Conservation (phyloP, 2,113 vertebrate genomes). For the Scophthalmus maximus region DNA sequence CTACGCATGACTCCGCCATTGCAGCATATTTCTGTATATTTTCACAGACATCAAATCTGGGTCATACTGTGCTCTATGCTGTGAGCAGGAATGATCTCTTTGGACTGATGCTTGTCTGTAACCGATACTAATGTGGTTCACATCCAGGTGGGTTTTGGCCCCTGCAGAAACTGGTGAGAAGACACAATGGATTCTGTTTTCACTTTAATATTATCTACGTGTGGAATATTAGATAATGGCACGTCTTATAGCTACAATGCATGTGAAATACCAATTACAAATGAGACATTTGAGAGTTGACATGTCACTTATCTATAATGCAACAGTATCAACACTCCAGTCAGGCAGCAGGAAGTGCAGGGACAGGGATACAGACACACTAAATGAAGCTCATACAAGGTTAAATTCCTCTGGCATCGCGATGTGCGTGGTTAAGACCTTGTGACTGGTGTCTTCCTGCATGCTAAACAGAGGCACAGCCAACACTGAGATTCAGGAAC, state of each 20-base stretch:
- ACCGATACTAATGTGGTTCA: not conserved
- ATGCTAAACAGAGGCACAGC: constrained; percentile 34
- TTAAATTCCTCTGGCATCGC: constrained; percentile 46
- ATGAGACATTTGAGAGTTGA: not conserved
- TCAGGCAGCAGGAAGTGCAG: not conserved
- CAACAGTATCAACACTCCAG: too few relatives aligned
- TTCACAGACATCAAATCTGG: constrained; percentile 15
- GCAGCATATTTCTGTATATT: constrained; percentile 9
- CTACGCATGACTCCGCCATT: not conserved
- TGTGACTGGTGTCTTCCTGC: constrained; percentile 37
- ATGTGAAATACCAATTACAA: too few relatives aligned
- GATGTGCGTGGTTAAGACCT: constrained; percentile 25
- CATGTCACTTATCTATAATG: too few relatives aligned
- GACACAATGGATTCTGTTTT: too few relatives aligned
- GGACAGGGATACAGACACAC: not conserved
- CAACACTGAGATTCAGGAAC: constrained; percentile 5
- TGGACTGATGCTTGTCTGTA: not conserved
- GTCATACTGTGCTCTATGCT: not conserved
- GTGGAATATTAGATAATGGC: too few relatives aligned
- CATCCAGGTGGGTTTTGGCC: not conserved
- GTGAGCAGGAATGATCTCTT: constrained; percentile 8
- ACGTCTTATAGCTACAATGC: too few relatives aligned
- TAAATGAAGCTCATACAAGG: not conserved
- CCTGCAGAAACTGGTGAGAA: not conserved
- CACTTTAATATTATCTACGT: too few relatives aligned